Evolutionary conservation across 1,140 invertebrate species (phyloP).

Genomic region (Sarcophaga bullata): DNA sequence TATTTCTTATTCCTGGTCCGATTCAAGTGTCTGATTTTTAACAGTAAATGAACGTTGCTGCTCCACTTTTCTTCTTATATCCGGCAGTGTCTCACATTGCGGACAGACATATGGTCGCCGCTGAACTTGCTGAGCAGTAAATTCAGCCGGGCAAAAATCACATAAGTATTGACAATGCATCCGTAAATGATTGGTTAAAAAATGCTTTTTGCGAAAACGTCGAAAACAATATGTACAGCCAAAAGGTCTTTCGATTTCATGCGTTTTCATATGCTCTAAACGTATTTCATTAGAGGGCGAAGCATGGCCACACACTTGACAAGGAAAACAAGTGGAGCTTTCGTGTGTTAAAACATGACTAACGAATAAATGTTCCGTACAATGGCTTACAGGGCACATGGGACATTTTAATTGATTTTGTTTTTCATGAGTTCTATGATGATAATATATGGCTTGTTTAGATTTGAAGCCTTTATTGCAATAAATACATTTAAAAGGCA

Average conservation of each 20-base stretch:
- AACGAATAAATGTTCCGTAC: not conserved
- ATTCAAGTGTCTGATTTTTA: not conserved
- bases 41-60: not conserved
- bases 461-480: conserved; percentile 70
- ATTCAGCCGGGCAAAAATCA: conserved; percentile 42
- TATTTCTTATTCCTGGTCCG: not conserved
- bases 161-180: conserved; percentile 48
- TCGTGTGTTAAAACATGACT: not conserved
- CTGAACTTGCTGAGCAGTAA: conserved; percentile 10
- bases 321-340: not conserved
- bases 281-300: not conserved
- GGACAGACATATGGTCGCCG: conserved; percentile 42
- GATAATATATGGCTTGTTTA: conserved; percentile 65
- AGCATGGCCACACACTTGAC: not conserved
- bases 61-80: not conserved
- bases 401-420: conserved; percentile 69
- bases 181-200: conserved; percentile 42
- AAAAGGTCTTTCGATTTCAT: conserved; percentile 65
- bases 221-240: conserved; percentile 63
- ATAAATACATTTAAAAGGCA: conserved; percentile 65
- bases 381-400: conserved; percentile 63
- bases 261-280: conserved; percentile 49
- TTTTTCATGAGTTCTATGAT: conserved; percentile 70
- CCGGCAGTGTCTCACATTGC: not conserved
- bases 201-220: conserved; percentile 23